These are phyloP conservation scores for Rhagologus leucostigma DNA, from an alignment of 2,113 vertebrate genomes.

Conservation along the genomic window DNA sequence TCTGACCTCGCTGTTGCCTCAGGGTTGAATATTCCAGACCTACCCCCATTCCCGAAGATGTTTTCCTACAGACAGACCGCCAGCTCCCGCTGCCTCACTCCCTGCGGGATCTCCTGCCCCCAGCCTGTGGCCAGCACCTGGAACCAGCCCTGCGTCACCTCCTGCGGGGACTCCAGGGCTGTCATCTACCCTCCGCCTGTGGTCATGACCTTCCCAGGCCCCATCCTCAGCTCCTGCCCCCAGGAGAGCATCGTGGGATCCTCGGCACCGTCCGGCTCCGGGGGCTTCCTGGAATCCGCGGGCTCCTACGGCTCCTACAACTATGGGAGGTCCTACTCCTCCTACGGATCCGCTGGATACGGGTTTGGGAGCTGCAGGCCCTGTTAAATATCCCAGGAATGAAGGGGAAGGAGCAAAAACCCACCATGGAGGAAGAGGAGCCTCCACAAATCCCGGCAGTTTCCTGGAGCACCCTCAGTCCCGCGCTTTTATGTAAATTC, in stretches of 20 bases:
- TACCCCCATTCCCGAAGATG: neutral
- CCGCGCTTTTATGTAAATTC: fast-evolving
- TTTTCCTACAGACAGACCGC: neutral
- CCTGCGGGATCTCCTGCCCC: neutral
- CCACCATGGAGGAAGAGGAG: fast-evolving
- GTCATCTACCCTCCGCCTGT: neutral
- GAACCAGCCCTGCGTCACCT: neutral
- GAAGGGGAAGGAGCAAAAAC: neutral
- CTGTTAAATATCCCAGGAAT: neutral
- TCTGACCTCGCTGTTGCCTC: neutral
- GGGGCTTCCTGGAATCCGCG: neutral
- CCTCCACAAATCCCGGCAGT: too few species aligned
- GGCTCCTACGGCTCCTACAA: neutral
- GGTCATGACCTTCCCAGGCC: constrained; percentile 14
- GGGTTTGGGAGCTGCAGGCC: neutral
- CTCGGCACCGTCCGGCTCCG: neutral
- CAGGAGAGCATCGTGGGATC: constrained; percentile 7
- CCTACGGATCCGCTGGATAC: neutral
- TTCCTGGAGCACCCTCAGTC: neutral
- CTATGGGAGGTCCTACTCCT: neutral
- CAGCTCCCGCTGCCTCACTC: neutral
- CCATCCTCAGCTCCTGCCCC: constrained; percentile 26
- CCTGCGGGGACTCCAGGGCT: neutral
- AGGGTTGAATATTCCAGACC: neutral
- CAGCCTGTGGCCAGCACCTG: neutral